phyloP scores from a whole-genome alignment of 1,140 invertebrate species.

The Steinernema khuongi region DNA sequence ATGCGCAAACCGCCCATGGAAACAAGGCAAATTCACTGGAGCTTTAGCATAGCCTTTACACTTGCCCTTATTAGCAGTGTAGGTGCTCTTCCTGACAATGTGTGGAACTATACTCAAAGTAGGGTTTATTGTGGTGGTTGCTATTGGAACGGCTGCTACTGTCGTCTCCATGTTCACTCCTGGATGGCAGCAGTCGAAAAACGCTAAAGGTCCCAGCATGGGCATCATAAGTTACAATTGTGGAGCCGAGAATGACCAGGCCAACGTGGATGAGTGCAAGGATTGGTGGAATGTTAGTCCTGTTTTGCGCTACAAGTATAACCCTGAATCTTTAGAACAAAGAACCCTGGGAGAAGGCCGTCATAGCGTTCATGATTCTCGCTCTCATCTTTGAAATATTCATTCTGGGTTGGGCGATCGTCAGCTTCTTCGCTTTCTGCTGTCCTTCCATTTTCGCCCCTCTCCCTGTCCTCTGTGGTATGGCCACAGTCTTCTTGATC shows the following conservation, averaged over 20 bases:
- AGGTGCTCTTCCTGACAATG: not conserved
- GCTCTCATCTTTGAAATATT: slow-evolving; percentile 17
- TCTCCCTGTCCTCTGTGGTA: not conserved
- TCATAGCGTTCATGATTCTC: slow-evolving; percentile 19
- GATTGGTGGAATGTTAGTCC: slow-evolving; percentile 17
- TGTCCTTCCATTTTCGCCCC: not conserved
- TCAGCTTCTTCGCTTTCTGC: slow-evolving; percentile 10
- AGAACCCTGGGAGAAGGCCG: slow-evolving; percentile 12
- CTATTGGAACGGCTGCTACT: not conserved
- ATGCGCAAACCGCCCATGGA: not conserved
- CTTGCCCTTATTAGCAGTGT: not conserved
- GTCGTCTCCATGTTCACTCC: slow-evolving; percentile 18
- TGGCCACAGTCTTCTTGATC: not conserved
- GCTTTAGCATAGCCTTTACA: not conserved
- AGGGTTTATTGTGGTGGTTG: not conserved
- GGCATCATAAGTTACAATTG: slow-evolving; percentile 20
- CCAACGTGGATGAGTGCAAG: not conserved
- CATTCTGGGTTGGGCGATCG: slow-evolving; percentile 1
- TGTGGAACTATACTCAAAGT: not conserved
- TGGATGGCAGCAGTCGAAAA: slow-evolving; percentile 13
- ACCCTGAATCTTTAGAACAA: not conserved
- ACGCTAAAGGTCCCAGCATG: not conserved
- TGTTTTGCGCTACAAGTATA: not conserved
- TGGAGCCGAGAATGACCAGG: not conserved
- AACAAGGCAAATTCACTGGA: not conserved